These are phyloP conservation scores for Ancistrus triradiatus DNA, from an alignment of 2,113 vertebrate species.

Conservation along the genomic window DNA sequence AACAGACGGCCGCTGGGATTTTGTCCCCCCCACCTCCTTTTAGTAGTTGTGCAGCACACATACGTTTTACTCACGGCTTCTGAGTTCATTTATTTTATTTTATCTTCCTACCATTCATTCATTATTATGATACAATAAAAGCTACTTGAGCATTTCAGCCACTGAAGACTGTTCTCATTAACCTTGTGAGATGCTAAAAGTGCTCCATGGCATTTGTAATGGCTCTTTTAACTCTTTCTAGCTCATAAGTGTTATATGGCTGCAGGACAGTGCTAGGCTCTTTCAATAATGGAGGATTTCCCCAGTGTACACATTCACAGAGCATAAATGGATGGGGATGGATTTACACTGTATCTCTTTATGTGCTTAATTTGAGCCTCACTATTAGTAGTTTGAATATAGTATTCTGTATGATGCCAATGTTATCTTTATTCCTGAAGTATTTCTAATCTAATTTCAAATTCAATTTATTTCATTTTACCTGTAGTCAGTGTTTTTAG, in stretches of 20 bases:
- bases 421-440: no score
- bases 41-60: conserved; percentile 52
- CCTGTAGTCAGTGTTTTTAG: no score
- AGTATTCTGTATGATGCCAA: no score
- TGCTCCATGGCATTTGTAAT: conserved; percentile 69
- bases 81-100: conserved; percentile 80
- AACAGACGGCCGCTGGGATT: conserved; percentile 36
- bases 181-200: conserved; percentile 74
- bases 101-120: conserved; percentile 72
- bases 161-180: conserved; percentile 75
- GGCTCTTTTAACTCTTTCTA: conserved; percentile 64
- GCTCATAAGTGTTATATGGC: conserved; percentile 48
- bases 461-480: no score
- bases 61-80: conserved; percentile 70
- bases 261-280: background rate
- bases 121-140: conserved; percentile 83
- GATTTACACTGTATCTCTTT: background rate
- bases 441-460: no score
- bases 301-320: background rate
- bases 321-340: background rate
- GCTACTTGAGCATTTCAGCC: conserved; percentile 79
- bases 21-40: conserved; percentile 36
- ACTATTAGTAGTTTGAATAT: no score
- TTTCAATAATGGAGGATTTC: background rate
- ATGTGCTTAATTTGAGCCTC: conserved; percentile 6